Base-by-base conservation (phyloP, 2,888 invertebrate species). In the Catocala nupta region DNA sequence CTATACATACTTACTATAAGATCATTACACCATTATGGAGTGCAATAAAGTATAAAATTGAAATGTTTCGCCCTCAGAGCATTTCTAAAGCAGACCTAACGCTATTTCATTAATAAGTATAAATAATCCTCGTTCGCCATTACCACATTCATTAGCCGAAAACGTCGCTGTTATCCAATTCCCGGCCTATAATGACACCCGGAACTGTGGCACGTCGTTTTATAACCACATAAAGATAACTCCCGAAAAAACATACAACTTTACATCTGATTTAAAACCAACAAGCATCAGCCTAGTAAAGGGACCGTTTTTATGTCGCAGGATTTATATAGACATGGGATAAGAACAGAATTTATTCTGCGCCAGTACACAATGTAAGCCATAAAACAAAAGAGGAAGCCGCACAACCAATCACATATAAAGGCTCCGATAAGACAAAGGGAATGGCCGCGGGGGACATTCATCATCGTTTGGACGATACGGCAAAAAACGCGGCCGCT, bases 391-490 rank as follows among this genome's bases (percentile, higher is more conserved):
- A 71, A 59, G 54, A 60, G 63, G 56, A 64, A 61, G 60, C 63
- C 65, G 42, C 45, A 60, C 60, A 52, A 71, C 67, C 71, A 71
- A 79, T 73, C 74, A 76, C 70, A 75, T 62, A 57, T 64, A 63
- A 66, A 63, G 50, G 65, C 66, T 59, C 55, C 55, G 58, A 59
- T 59, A 59, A 73, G 69, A 74, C 77, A 71, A 74, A 77, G 63
- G 66, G 65, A 53, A 54, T 34, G 67, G 53, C 56, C 74, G 52
- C 70, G 51, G 25, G 63, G 62, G 68, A 72, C 80, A 77, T 77
- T 65, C 50, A 72, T 77, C 77, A 77, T 77, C 77, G 71, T 79
- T 77, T 70, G 62, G 52, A 55, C 53, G 43, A 39, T 55, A 43
- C 48, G 51, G 56, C 62, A 65, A 77, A 65, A 65, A 61, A 53